A percentile compares a stretch with the other conserved stretches of the same genome.
phyloP scores from a whole-genome alignment of 2,797 vertebrate genomes.

The Lemur catta region DNA sequence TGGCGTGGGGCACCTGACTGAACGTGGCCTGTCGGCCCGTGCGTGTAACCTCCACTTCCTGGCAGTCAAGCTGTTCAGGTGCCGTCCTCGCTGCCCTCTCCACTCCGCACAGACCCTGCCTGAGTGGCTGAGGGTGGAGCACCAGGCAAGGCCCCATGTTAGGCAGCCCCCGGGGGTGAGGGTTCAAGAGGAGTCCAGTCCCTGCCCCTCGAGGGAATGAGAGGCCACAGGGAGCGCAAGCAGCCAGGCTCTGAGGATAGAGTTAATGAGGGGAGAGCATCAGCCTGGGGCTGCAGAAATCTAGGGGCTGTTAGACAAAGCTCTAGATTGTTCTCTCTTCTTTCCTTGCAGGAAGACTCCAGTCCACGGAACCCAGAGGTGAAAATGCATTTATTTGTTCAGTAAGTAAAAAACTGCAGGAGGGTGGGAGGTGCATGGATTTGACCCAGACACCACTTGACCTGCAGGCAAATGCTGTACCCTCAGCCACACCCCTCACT shows the following conservation, averaged over 20 bases:
- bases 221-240: fast-evolving
- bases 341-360: not conserved
- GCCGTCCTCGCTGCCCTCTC: not conserved
- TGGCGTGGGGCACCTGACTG: not conserved
- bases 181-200: not conserved
- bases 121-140: not conserved
- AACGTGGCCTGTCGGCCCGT: too few relatives aligned
- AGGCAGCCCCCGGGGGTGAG: too few relatives aligned
- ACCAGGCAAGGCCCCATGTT: not conserved
- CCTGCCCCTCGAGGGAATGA: fast-evolving
- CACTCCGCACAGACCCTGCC: not conserved
- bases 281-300: not conserved
- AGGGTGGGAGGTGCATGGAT: not conserved
- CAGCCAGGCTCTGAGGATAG: not conserved
- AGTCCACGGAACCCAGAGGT: not conserved
- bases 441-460: not conserved
- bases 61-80: not conserved
- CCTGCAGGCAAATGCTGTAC: not conserved
- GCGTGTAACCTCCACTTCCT: too few relatives aligned
- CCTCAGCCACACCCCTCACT: not conserved
- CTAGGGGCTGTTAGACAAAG: not conserved
- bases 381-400: not conserved
- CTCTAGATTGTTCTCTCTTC: not conserved
- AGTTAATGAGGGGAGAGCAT: not conserved
- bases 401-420: not conserved